These are phyloP conservation scores for Aphidius gifuensis DNA, from an alignment of 1,140 invertebrate genomes.

Conservation along the genomic window DNA sequence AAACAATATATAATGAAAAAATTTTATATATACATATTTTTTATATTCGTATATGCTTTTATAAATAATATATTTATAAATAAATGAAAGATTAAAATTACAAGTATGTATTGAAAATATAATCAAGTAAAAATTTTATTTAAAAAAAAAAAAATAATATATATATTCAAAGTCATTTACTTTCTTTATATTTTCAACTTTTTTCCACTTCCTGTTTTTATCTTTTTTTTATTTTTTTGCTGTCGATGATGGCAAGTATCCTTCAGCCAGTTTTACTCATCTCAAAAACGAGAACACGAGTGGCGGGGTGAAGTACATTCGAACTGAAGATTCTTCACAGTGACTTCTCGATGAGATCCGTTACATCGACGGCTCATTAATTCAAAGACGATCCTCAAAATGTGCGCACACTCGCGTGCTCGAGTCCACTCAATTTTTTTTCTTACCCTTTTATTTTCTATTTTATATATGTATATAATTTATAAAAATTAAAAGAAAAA, in stretches of 20 bases:
- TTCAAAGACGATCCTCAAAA: constrained; percentile 27
- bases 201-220: background rate
- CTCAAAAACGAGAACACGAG: constrained; percentile 19
- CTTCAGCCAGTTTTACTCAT: constrained; percentile 1
- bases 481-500: too few relatives aligned
- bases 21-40: background rate
- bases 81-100: too few relatives aligned
- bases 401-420: constrained; percentile 18
- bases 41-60: too few relatives aligned
- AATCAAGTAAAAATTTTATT: background rate
- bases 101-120: too few relatives aligned
- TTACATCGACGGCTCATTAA: constrained; percentile 31
- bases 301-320: constrained; percentile 22
- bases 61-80: too few relatives aligned
- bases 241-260: background rate
- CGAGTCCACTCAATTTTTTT: constrained; percentile 8
- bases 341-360: constrained; percentile 24
- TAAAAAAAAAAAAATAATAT: background rate
- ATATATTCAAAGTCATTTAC: too few relatives aligned
- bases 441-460: constrained; percentile 8
- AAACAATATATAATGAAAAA: background rate
- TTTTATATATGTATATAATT: background rate
- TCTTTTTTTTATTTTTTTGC: background rate
- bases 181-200: too few relatives aligned
- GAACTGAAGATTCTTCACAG: constrained; percentile 17